phyloP scores from a whole-genome alignment of 2,113 vertebrate species.

The Hydropotes inermis region DNA sequence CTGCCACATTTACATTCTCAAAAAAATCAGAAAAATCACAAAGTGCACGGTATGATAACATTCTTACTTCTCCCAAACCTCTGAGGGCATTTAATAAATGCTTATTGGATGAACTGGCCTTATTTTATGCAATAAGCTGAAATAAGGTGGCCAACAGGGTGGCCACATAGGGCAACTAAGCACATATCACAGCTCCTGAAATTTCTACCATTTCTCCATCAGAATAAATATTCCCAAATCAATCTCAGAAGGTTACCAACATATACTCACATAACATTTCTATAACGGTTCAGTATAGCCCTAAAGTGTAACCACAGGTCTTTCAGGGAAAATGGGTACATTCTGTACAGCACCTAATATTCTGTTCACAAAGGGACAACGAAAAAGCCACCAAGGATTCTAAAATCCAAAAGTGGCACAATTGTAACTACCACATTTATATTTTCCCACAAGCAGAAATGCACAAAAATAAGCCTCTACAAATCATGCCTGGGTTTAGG shows the following conservation, averaged over 20 bases:
- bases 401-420: neutral
- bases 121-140: neutral
- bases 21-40: conserved; percentile 11
- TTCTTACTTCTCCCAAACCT: neutral
- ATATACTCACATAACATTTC: neutral
- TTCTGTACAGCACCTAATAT: neutral
- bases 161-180: neutral
- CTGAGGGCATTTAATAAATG: neutral
- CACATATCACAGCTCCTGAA: neutral
- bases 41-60: neutral
- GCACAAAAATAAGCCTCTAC: conserved; percentile 12
- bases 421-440: neutral
- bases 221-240: neutral
- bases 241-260: neutral
- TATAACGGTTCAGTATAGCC: neutral
- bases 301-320: neutral
- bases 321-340: neutral
- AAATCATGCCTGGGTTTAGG: neutral
- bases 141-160: neutral
- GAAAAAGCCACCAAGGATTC: neutral
- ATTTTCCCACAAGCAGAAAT: neutral
- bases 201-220: neutral
- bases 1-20: neutral
- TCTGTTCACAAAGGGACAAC: neutral
- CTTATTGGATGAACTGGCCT: neutral